Evolutionary conservation across 1,140 invertebrate genomes (phyloP).

Genomic region (Neotoxoptera formosana): DNA sequence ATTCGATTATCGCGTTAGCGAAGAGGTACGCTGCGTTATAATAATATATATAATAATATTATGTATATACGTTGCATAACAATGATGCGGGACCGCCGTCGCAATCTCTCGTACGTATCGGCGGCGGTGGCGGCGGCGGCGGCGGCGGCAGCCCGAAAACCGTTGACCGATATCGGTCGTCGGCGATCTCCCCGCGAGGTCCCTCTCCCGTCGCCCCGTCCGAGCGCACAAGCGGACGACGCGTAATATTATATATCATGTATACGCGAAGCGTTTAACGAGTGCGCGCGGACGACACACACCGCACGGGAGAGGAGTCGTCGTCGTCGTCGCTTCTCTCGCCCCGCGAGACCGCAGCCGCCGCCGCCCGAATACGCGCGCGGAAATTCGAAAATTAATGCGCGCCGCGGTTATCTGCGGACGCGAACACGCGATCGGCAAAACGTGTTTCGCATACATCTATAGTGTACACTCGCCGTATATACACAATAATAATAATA

Average conservation of each 20-base stretch:
- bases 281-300: background rate
- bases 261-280: background rate
- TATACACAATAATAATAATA: background rate
- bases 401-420: slow-evolving; percentile 43
- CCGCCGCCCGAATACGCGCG: background rate
- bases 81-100: background rate
- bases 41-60: background rate
- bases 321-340: background rate
- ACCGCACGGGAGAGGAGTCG: background rate
- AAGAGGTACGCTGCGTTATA: background rate
- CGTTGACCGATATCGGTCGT: slow-evolving; percentile 45
- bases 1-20: slow-evolving; percentile 55
- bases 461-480: background rate
- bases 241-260: background rate
- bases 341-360: background rate
- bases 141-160: slow-evolving; percentile 45
- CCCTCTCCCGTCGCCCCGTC: slow-evolving; percentile 15
- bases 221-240: background rate
- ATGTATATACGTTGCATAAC: background rate
- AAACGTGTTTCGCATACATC: slow-evolving; percentile 38
- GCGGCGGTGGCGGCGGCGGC: slow-evolving; percentile 5
- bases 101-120: background rate
- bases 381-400: slow-evolving; percentile 55
- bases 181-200: background rate
- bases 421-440: slow-evolving; percentile 45